Conservation (phyloP, 1,140 invertebrate genomes). For the Macrobrachium nipponense region DNA sequence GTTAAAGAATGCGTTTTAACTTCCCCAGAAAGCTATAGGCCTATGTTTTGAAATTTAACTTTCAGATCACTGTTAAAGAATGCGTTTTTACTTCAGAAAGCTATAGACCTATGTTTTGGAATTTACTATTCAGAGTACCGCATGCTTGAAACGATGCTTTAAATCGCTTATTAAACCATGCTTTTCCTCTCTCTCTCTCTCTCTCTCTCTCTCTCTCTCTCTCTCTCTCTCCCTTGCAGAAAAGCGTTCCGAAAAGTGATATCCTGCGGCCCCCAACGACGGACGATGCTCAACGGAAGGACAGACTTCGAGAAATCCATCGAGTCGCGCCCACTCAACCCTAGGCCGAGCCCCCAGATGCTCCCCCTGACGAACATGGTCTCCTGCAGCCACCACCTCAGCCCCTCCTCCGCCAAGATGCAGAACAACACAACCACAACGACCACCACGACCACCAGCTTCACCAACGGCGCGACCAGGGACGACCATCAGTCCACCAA, state of each 20-base stretch:
- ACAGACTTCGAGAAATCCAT: constrained; percentile 40
- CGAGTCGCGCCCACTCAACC: constrained; percentile 30
- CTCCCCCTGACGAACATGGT: constrained; percentile 34
- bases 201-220: constrained; percentile 30
- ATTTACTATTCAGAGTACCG: background rate
- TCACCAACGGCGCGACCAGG: constrained; percentile 34
- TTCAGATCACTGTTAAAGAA: too few relatives aligned
- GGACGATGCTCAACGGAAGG: constrained; percentile 18
- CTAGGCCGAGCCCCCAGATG: constrained; percentile 22
- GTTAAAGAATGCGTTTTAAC: too few relatives aligned
- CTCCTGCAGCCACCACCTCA: constrained; percentile 15
- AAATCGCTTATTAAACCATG: background rate
- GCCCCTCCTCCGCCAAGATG: constrained; percentile 1
- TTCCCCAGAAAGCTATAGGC: too few relatives aligned
- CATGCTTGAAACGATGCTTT: background rate
- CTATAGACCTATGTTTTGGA: background rate
- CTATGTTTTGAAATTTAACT: too few relatives aligned
- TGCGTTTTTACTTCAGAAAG: too few relatives aligned
- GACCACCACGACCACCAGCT: constrained; percentile 31
- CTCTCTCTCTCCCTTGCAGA: constrained; percentile 33
- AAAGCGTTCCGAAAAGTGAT: constrained; percentile 62
- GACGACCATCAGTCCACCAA: constrained; percentile 22
- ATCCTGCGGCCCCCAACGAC: constrained; percentile 43
- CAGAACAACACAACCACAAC: background rate
- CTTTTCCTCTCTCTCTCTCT: constrained; percentile 23